Conservation (phyloP, 1,140 invertebrate species). For the Dinoponera quadriceps region DNA sequence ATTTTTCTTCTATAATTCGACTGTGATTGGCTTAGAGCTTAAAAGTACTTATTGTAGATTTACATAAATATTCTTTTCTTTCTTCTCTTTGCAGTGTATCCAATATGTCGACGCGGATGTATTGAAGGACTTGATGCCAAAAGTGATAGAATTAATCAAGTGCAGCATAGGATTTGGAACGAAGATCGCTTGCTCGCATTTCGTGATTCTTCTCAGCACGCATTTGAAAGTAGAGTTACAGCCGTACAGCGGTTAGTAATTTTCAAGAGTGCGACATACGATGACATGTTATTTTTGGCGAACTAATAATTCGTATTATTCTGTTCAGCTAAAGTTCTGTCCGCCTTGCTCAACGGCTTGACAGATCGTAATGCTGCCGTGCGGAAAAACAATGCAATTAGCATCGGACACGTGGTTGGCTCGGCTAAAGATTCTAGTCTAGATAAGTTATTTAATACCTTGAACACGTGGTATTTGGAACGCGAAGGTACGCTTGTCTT, state of each 20-base stretch:
- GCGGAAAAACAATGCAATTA: slow-evolving; percentile 92
- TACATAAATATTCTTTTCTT: too few relatives aligned
- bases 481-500: slow-evolving; percentile 86
- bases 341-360: slow-evolving; percentile 91
- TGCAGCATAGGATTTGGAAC: slow-evolving; percentile 93
- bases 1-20: too few relatives aligned
- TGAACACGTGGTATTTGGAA: slow-evolving; percentile 93
- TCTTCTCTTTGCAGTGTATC: slow-evolving; percentile 89
- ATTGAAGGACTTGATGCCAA: slow-evolving; percentile 92
- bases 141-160: slow-evolving; percentile 93
- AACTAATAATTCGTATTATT: slow-evolving; percentile 13
- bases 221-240: slow-evolving; percentile 87
- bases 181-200: slow-evolving; percentile 94
- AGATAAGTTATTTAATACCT: slow-evolving; percentile 93
- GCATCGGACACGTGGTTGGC: slow-evolving; percentile 94
- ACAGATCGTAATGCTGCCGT: slow-evolving; percentile 93
- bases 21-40: too few relatives aligned
- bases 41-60: too few relatives aligned
- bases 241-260: slow-evolving; percentile 87
- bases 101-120: slow-evolving; percentile 92
- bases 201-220: slow-evolving; percentile 90
- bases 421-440: slow-evolving; percentile 95
- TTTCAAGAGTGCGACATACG: slow-evolving; percentile 5
- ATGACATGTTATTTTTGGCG: neutral
- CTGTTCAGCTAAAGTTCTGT: slow-evolving; percentile 91